Evolutionary conservation across 2,113 vertebrate genomes (phyloP).

Genomic region (Myotis brandtii): DNA sequence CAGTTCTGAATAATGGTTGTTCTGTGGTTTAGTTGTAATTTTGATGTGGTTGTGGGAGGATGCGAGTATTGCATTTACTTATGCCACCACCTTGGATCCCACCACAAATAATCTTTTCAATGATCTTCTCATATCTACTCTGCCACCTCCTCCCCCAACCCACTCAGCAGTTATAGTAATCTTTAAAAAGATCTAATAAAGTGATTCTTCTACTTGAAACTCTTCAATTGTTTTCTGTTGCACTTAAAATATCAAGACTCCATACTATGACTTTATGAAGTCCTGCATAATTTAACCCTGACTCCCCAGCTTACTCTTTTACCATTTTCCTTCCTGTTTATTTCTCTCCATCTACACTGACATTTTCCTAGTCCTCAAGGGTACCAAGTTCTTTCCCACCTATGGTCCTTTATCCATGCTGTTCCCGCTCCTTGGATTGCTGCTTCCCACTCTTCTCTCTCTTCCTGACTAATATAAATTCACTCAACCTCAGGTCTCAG

Average conservation of each 20-base stretch:
- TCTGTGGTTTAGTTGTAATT: too few relatives aligned
- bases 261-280: not conserved
- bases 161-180: not conserved
- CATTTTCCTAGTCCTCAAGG: not conserved
- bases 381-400: not conserved
- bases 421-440: not conserved
- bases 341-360: not conserved
- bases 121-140: not conserved
- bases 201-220: slow-evolving; percentile 25
- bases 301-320: not conserved
- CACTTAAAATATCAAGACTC: not conserved
- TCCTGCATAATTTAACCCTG: not conserved
- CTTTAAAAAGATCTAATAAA: slow-evolving; percentile 25
- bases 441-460: not conserved
- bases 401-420: not conserved
- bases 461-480: not conserved
- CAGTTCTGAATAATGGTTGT: too few relatives aligned
- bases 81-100: too few relatives aligned
- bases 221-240: not conserved
- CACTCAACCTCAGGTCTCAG: not conserved
- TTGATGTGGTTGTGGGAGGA: too few relatives aligned
- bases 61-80: too few relatives aligned
- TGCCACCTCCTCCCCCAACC: not conserved
- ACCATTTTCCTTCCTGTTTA: not conserved
- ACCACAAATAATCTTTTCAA: not conserved